phyloP scores from a whole-genome alignment of 2,113 vertebrate species.

The Antigone vipio region DNA sequence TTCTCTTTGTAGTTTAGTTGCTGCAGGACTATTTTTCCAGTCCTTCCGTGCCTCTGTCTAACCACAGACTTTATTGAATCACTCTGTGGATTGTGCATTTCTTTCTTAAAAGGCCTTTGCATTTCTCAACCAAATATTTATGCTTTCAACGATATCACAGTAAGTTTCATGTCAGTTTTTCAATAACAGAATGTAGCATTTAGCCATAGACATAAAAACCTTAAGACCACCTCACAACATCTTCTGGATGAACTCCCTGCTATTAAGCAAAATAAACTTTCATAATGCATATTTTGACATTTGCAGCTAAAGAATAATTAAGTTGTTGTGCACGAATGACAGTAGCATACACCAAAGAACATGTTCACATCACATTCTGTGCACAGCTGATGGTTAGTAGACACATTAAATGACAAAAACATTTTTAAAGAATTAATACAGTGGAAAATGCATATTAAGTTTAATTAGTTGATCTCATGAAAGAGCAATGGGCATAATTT shows the following conservation, averaged over 20 bases:
- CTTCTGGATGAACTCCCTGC: background rate
- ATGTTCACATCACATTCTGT: background rate
- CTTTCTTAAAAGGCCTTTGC: constrained; percentile 7
- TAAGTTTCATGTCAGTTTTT: background rate
- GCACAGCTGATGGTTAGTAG: background rate
- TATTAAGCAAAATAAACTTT: background rate
- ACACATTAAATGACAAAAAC: background rate
- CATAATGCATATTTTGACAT: background rate
- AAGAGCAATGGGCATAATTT: background rate
- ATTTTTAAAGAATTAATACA: background rate
- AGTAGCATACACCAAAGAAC: background rate
- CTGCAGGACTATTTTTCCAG: background rate
- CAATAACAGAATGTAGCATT: background rate
- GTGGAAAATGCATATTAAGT: background rate
- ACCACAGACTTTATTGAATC: constrained; percentile 21
- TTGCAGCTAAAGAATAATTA: background rate
- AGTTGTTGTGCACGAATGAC: background rate
- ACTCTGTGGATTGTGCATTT: background rate
- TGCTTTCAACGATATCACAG: background rate
- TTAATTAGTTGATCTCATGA: background rate
- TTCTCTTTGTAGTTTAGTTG: constrained; percentile 12
- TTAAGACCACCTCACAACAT: background rate
- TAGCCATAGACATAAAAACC: background rate
- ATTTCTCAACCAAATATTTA: constrained; percentile 34
- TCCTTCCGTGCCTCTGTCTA: background rate